Evolutionary conservation across 2,888 invertebrate genomes (phyloP).

Genomic region (Agonopterix heracliana): DNA sequence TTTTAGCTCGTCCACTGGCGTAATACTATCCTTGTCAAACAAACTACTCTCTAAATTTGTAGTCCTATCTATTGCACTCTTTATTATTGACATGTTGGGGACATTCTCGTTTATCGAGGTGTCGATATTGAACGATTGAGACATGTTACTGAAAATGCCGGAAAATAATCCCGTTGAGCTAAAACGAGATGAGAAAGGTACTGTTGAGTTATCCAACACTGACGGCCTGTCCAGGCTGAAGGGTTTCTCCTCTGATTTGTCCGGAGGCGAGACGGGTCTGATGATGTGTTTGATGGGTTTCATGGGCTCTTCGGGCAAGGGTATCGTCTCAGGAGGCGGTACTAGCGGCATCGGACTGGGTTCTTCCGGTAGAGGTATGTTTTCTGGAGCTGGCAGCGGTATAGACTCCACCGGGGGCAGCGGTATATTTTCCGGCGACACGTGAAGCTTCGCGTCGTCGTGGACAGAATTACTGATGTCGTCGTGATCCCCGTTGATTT

Average conservation of each 20-base stretch:
- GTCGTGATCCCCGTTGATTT: constrained; percentile 60
- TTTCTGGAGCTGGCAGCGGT: constrained; percentile 59
- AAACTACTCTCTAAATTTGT: constrained; percentile 64
- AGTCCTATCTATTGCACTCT: constrained; percentile 72
- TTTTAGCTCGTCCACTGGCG: constrained; percentile 59
- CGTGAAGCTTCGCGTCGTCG: constrained; percentile 42
- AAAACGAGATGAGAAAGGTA: constrained; percentile 56
- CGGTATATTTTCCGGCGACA: constrained; percentile 62
- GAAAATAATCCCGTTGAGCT: constrained; percentile 64
- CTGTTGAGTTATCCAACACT: constrained; percentile 39
- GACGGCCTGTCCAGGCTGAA: constrained; percentile 37
- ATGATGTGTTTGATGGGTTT: constrained; percentile 24
- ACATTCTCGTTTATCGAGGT: constrained; percentile 53
- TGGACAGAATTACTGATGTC: constrained; percentile 38
- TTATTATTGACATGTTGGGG: constrained; percentile 67
- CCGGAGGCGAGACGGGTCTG: constrained; percentile 26
- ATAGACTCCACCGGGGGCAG: constrained; percentile 63
- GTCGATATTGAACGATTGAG: constrained; percentile 47
- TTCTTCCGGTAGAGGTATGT: constrained; percentile 58
- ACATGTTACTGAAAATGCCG: constrained; percentile 62
- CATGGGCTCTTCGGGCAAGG: constrained; percentile 57
- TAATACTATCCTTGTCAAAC: constrained; percentile 56
- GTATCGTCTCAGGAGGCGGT: constrained; percentile 55
- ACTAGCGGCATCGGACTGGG: constrained; percentile 45
- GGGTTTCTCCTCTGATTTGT: constrained; percentile 22